phyloP scores from a whole-genome alignment of 1,140 invertebrate genomes.

The Drosophila ohnishii region DNA sequence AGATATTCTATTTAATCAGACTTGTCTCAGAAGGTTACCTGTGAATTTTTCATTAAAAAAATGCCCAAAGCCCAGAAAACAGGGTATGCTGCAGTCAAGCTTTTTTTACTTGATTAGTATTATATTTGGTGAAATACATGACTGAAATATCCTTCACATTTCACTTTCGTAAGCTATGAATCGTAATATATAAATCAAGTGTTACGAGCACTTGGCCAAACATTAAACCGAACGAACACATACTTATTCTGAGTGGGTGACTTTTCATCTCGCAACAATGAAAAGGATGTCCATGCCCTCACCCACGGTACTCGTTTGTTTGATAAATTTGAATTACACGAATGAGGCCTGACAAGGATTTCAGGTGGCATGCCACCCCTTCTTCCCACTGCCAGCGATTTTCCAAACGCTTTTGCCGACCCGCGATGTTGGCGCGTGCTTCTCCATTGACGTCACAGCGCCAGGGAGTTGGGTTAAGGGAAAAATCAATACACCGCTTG shows the following conservation, averaged over 20 bases:
- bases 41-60: background rate
- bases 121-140: background rate
- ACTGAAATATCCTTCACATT: background rate
- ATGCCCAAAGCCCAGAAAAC: background rate
- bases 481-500: constrained; percentile 71
- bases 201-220: constrained; percentile 15
- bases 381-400: background rate
- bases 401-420: background rate
- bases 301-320: constrained; percentile 5
- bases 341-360: constrained; percentile 27
- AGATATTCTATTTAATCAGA: background rate
- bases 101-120: background rate
- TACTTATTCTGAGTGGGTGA: constrained; percentile 5
- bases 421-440: constrained; percentile 31
- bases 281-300: background rate
- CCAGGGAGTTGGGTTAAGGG: constrained; percentile 52
- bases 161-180: background rate
- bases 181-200: constrained; percentile 19
- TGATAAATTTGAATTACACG: constrained; percentile 25
- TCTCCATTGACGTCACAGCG: constrained; percentile 63
- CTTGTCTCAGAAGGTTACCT: background rate
- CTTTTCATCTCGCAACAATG: constrained; percentile 29
- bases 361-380: constrained; percentile 7
- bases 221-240: constrained; percentile 5
- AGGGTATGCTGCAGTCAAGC: background rate